Percentiles rank a stretch among this genome's conserved stretches.
These are phyloP conservation scores for Megaptera novaeangliae DNA, from an alignment of 2,113 vertebrate genomes.

Conservation along the genomic window DNA sequence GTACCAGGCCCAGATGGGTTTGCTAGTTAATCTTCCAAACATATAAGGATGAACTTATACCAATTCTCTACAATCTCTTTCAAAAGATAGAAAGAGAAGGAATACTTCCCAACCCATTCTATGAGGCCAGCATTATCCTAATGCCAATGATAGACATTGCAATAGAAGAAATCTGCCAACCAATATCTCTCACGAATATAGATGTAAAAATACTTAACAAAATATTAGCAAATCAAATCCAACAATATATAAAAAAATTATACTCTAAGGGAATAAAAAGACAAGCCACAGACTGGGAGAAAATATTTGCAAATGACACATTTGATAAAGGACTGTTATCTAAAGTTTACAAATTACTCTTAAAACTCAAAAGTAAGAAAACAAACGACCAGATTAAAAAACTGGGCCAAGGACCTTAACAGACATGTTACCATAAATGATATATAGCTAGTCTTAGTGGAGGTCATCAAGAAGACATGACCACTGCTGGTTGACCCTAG, in stretches of 20 bases:
- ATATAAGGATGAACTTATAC: neutral
- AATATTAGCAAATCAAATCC: neutral
- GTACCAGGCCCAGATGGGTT: neutral
- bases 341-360: neutral
- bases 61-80: neutral
- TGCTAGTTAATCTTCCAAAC: neutral
- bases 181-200: neutral
- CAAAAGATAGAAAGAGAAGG: neutral
- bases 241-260: neutral
- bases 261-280: neutral
- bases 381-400: neutral
- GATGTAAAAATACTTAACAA: neutral
- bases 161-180: neutral
- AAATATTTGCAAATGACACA: neutral
- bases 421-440: neutral
- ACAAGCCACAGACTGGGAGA: neutral
- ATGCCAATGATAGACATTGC: neutral
- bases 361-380: neutral
- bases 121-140: neutral
- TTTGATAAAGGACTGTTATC: neutral
- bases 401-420: neutral
- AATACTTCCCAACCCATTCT: neutral
- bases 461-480: neutral
- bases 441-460: neutral
- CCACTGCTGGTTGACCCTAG: neutral